A percentile compares a stretch with the other conserved stretches of the same genome.
These are phyloP conservation scores for Ctenoplectra terminalis DNA, from an alignment of 1,140 invertebrate species.

Conservation along the genomic window DNA sequence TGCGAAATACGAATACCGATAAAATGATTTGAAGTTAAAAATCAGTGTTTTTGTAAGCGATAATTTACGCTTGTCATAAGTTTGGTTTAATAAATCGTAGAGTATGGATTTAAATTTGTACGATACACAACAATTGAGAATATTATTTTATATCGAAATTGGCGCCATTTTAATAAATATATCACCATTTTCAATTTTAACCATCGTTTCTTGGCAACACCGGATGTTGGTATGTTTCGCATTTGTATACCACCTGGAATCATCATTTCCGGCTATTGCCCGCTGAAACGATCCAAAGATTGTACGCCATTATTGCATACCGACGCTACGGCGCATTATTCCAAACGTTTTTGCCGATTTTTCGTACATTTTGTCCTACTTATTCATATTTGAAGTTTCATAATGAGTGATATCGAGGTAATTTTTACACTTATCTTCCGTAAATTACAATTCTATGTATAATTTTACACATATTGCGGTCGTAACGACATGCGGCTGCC, in stretches of 20 bases:
- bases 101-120: neutral
- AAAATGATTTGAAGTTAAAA: neutral
- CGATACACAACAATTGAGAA: neutral
- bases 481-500: slow-evolving; percentile 37
- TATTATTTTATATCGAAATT: slow-evolving; percentile 15
- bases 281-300: slow-evolving; percentile 50
- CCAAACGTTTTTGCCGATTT: slow-evolving; percentile 25
- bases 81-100: neutral
- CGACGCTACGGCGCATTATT: slow-evolving; percentile 53
- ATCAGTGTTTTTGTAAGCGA: neutral
- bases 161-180: neutral
- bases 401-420: slow-evolving; percentile 74
- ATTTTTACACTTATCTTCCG: slow-evolving; percentile 17
- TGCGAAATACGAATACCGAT: neutral
- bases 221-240: slow-evolving; percentile 65
- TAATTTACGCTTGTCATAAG: neutral
- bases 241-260: slow-evolving; percentile 45
- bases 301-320: slow-evolving; percentile 62
- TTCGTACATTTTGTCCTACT: slow-evolving; percentile 33
- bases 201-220: slow-evolving; percentile 61
- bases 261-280: slow-evolving; percentile 54
- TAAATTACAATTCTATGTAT: neutral
- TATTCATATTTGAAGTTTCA: slow-evolving; percentile 4
- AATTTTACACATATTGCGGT: neutral
- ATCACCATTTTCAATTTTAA: slow-evolving; percentile 32